Evolutionary conservation across 2,797 vertebrate species (phyloP).

Genomic region (Chiroxiphia lanceolata): DNA sequence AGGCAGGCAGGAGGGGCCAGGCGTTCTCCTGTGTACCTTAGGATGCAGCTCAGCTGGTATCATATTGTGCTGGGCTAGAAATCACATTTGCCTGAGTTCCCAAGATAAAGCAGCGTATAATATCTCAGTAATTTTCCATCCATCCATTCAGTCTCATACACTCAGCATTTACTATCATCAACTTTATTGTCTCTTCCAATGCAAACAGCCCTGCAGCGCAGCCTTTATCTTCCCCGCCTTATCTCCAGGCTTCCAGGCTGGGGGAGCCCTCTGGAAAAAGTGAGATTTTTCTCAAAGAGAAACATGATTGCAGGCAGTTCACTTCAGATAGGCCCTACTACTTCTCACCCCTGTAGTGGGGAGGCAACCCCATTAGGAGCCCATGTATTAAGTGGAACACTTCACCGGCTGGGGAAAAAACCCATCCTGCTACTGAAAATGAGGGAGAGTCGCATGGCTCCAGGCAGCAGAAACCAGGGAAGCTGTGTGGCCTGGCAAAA

Average conservation of each 20-base stretch:
- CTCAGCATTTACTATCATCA: conserved; percentile 64
- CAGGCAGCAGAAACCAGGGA: not conserved
- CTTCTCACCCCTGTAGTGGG: not conserved
- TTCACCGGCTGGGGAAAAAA: not conserved
- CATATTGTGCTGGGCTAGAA: not conserved
- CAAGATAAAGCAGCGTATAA: conserved; percentile 53
- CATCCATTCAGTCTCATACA: conserved; percentile 51
- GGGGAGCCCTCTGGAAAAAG: conserved; percentile 62
- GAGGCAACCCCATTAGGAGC: not conserved
- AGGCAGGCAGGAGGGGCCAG: not conserved
- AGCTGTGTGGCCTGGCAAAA: not conserved
- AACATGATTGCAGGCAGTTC: not conserved
- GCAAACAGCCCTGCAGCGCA: conserved; percentile 44
- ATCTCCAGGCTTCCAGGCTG: conserved; percentile 68
- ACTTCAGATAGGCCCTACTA: conserved; percentile 30
- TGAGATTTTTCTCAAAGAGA: conserved; percentile 57
- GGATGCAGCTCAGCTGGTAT: conserved; percentile 52
- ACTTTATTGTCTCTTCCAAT: conserved; percentile 66
- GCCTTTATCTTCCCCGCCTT: conserved; percentile 49
- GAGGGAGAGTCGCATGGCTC: not conserved
- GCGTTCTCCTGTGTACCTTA: not conserved
- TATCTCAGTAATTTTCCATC: conserved; percentile 64
- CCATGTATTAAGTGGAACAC: not conserved
- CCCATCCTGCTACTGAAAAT: not conserved
- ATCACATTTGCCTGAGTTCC: conserved; percentile 49